These are phyloP conservation scores for Plectrocnemia conspersa DNA, from an alignment of 1,140 invertebrate species.

Conservation along the genomic window DNA sequence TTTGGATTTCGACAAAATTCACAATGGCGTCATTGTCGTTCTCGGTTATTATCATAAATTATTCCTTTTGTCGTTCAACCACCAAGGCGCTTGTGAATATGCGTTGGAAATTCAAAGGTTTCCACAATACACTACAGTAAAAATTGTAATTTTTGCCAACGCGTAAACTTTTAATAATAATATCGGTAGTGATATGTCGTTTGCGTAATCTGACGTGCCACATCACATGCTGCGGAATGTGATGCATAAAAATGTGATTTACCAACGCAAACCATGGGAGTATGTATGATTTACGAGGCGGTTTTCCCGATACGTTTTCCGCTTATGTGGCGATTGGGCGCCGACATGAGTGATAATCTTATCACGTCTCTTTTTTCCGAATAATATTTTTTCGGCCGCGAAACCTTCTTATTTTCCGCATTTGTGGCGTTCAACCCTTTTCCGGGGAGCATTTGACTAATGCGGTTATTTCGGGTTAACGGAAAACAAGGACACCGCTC, in stretches of 20 bases:
- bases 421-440: constrained; percentile 15
- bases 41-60: background rate
- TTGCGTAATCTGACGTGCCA: too few species aligned
- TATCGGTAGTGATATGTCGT: too few species aligned
- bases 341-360: constrained; percentile 16
- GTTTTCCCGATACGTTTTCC: background rate
- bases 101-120: background rate
- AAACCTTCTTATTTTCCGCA: background rate
- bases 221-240: too few species aligned
- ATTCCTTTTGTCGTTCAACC: background rate
- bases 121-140: background rate
- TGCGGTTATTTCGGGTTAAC: constrained; percentile 24
- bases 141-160: too few species aligned
- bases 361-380: constrained; percentile 15
- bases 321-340: background rate
- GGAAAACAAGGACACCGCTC: background rate
- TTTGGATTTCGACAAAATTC: background rate
- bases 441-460: constrained; percentile 27
- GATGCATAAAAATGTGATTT: background rate
- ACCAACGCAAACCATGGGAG: background rate
- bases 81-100: background rate
- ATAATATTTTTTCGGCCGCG: constrained; percentile 12
- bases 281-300: background rate
- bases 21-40: background rate
- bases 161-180: too few species aligned